Percentiles rank a stretch among this genome's conserved stretches.
phyloP scores from a whole-genome alignment of 2,888 invertebrate genomes.

The Drosophila neotestacea region DNA sequence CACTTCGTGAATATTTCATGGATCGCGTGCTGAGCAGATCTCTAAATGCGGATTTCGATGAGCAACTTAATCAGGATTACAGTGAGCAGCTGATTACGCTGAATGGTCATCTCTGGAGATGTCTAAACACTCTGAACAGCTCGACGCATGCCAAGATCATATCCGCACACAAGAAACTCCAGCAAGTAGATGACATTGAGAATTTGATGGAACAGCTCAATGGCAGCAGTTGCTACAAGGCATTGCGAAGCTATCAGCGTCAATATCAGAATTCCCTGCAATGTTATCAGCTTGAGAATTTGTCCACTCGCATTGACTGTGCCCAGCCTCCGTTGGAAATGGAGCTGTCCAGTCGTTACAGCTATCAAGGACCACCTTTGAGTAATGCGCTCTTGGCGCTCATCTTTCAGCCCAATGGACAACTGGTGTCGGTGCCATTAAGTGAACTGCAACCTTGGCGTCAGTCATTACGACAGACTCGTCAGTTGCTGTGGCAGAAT shows the following conservation, averaged over 20 bases:
- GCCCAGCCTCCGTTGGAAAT: conserved; percentile 38
- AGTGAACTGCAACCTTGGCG: conserved; percentile 81
- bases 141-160: conserved; percentile 55
- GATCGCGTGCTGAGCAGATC: conserved; percentile 63
- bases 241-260: conserved; percentile 74
- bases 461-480: conserved; percentile 77
- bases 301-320: conserved; percentile 69
- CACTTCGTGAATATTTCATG: conserved; percentile 78
- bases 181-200: conserved; percentile 44
- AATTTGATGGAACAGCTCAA: conserved; percentile 57
- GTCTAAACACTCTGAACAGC: conserved; percentile 63
- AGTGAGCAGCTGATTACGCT: conserved; percentile 71
- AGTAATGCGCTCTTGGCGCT: conserved; percentile 71
- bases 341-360: conserved; percentile 68
- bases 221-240: conserved; percentile 68
- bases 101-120: conserved; percentile 63
- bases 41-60: conserved; percentile 36
- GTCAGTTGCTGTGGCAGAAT: conserved; percentile 87
- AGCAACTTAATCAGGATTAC: conserved; percentile 68
- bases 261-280: conserved; percentile 58
- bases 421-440: conserved; percentile 78
- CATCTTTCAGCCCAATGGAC: conserved; percentile 75
- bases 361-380: conserved; percentile 78
- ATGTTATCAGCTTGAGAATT: conserved; percentile 71
- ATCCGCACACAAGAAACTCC: conserved; percentile 55